Base-by-base conservation (phyloP, 2,888 invertebrate genomes). In the Leptarthrus brevirostris region DNA sequence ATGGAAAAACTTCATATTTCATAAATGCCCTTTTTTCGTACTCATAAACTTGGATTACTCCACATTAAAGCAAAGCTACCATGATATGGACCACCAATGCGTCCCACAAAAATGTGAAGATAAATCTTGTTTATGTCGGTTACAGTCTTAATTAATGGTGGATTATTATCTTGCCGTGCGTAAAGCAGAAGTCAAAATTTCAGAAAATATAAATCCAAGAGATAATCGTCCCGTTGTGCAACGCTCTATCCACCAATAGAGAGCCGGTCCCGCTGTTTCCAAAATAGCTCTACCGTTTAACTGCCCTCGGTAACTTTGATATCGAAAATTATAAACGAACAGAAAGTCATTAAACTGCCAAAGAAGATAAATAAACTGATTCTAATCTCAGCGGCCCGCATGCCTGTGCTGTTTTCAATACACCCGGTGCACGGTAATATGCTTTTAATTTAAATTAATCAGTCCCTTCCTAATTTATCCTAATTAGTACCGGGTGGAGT, bases 301-400 rank as follows among this genome's bases (percentile, higher is more conserved):
- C 34, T 30, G 36, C 58, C 18, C 24, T 24, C 64, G 47, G 64
- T 24, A 22, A 22, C 64, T 64, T 64, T 64, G 64, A 64, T 64
- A 64, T 64, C 64, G 24, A 64, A 64, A 44, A 64, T 64, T 24
- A 36, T 64, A 47, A 64, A 64, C 64, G 47, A 22, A 61, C 40
- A 12, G 64, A 14, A 14, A 24, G 24, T 12, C 24, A 64, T 64
- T 64, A 64, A 44, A 24, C 64, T 47, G 64, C 64, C 64, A 24
- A 64, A 44, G 64, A 64, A 64, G 64, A 64, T 64, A 64, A 64
- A 64, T 64, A 64, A 64, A 44, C 64, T 64, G 64, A 64, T 64
- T 44, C 44, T 44, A 24, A 64, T 44, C 64, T 22, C 6, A 14
- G 18, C 22, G 20, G 64, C 36, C 24, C 14, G 64, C 10, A 44